Conservation (phyloP, 2,888 invertebrate genomes). For the Pandemis cinnamomeana region DNA sequence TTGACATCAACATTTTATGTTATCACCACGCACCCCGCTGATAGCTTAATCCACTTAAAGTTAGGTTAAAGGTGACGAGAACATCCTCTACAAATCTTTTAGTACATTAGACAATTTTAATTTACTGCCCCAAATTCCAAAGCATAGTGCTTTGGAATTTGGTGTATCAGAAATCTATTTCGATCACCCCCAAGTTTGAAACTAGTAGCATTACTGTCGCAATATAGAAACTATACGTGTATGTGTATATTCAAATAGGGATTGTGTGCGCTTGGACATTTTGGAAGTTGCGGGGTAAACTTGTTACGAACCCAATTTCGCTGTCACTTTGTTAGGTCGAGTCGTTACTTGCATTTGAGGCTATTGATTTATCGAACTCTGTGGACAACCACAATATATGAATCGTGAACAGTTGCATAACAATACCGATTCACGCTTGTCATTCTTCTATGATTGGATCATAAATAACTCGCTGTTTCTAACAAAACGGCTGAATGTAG, state of each 20-base stretch:
- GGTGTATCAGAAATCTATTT: constrained; percentile 11
- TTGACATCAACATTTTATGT: no score
- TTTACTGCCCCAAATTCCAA: neutral
- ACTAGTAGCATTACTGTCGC: neutral
- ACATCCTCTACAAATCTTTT: no score
- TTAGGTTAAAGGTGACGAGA: no score
- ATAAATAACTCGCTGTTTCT: constrained; percentile 30
- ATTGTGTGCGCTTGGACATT: constrained; percentile 2
- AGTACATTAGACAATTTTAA: neutral
- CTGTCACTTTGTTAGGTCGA: constrained; percentile 25
- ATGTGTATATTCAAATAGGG: constrained; percentile 10
- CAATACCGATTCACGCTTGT: constrained; percentile 25
- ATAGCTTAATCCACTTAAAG: no score
- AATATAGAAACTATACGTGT: neutral
- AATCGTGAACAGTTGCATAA: constrained; percentile 35
- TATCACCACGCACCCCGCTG: no score
- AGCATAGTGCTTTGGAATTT: neutral
- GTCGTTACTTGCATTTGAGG: constrained; percentile 8
- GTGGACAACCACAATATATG: constrained; percentile 33
- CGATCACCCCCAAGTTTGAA: neutral
- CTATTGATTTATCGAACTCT: constrained; percentile 23
- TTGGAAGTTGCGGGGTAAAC: constrained; percentile 20
- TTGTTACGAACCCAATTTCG: constrained; percentile 21
- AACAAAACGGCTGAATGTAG: neutral
- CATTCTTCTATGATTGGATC: constrained; percentile 34